Base-by-base conservation (phyloP, 2,888 invertebrate genomes). In the Euzetes globulus region DNA sequence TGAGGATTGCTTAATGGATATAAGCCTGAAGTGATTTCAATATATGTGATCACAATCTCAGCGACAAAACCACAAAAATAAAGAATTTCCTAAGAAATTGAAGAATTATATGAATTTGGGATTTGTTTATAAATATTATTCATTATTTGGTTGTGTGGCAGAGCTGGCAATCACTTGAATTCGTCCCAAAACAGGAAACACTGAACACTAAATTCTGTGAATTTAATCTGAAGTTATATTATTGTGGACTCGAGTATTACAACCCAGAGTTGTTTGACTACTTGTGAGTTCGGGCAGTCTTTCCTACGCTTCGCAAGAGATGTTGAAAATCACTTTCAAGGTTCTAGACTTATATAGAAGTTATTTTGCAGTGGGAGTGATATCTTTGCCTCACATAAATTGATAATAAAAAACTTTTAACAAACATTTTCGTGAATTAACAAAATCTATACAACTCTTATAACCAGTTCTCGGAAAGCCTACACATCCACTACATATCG, bases 271-370 rank as follows among this genome's bases (percentile, higher is more conserved):
- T 60, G 60, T 60, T 33, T 29, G 33, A 60, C 60, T 27, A 60
- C 60, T 60, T n/a, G 4, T 17, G 60, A 29, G 29, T 60, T 52
- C 33, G 29, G 60, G n/a, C 22, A 55, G 60, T 60, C 58, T 63
- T 68, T 41, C 68, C 68, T 68, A 68, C 68, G 68, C 68, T 68
- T 29, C 37, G 65, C 58, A 22, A 11, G 19, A 25, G 41, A 33
- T 63, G 63, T 63, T 5, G 27, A 55, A 68, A 68, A 41, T 68
- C 68, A 68, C 68, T 68, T 68, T 68, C 68, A 68, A 68, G 68
- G 68, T 41, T 63, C 33, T 37, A 68, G 68, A 68, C 68, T 41
- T 68, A 45, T 68, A 68, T 68, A 68, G 68, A 41, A 41, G 11
- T 68, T 11, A 22, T 68, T 60, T 68, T 41, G 3, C 41, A 19